Base-by-base conservation (phyloP, 2,113 vertebrate genomes). In the Stercorarius parasiticus region DNA sequence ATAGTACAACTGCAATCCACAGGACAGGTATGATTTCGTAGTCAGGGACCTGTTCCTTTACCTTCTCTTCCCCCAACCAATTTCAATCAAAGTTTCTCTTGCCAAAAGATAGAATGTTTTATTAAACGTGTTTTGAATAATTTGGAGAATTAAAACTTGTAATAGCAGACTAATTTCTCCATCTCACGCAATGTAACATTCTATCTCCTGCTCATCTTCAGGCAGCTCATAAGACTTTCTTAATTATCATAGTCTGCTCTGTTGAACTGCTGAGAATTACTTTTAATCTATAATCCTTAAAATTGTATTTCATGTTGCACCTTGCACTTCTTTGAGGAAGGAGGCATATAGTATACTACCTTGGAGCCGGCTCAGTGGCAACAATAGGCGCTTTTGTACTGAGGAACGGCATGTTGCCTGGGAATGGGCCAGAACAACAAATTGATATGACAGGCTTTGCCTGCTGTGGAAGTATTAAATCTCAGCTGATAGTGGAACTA, bases 391-490 rank as follows among this genome's bases (percentile, higher is more conserved):
- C 78, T 95, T 95, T 94, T 97, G 93, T 94, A 78, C 11, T 2
- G 4, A 43, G 43, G 59, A 81, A 86, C 65, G 71, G 82, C 79
- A 83, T 25, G 32, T 65, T 93, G 72, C 82, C 90, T 88, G 87
- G 93, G 92, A 96, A 88, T 65, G 85, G 81, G 82, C 80, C 93
- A 94, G 79, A 82, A 90, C 15, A 79, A 88, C 76, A 88, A 90
- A 93, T 36, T 82, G 94, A 86, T 95, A 90, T 0, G 3, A 78
- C 55, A 86, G 34, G 61, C 64, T 92, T 84, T 94, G 52, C 92
- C 94, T 96, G 58, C 86, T 79, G 56, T 88, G 90, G 82, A 93
- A 83, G 90, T 88, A 96, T 93, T 93, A 90, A 96, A 95, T 97
- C 92, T 90, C 97, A 94, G 65, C 84, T 73, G 81, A 94, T 64